Base-by-base conservation (phyloP, 2,797 vertebrate genomes). In the Sternarchorhynchus goeldii region DNA sequence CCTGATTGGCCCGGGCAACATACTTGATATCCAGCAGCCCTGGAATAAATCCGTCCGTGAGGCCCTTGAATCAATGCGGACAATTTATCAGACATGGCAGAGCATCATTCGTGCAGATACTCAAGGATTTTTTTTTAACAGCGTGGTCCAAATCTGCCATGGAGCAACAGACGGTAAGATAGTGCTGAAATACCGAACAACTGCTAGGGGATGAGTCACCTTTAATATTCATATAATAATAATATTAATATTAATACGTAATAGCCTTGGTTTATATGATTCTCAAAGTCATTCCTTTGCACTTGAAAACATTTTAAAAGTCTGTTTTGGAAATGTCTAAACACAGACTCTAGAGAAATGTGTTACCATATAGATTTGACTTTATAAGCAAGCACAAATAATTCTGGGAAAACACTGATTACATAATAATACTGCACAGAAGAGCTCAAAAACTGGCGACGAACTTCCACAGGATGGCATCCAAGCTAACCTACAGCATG, bases 381-480 rank as follows among this genome's bases (percentile, higher is more conserved):
- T 79, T 73, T 65, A 58, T 59, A 34, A 56, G 4, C 68, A 34
- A 50, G 36, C 55, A 79, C 77, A 59, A 8, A 72, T 16, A 41
- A 20, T 31, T 65, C 59, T 55, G 59, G 1, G 21, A 66, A 41
- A 66, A 73, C 62, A 73, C 1, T 0, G 34, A 66, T 58, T 36
- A 50, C 69, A 73, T 20, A 7, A 73, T 66, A 67, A 73, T 60
- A 73, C 63, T 63, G 72, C 18, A 39, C 32, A 17, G n/a, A 63
- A 25, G 58, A 20, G 16, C n/a, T 56, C 68, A 65, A 2, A 39
- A 10, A 18, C 32, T 34, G 14, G 62, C 31, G 36, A 1, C n/a
- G 62, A n/a, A 36, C 62, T 12, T 66, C 17, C 62, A 20, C 7
- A 12, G n/a, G 18, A 41, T 41, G 34, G 36, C 39, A 50, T 17